A percentile compares a stretch with the other conserved stretches of the same genome.
Conservation (phyloP, 1,140 invertebrate genomes). For the Dysdera silvatica region DNA sequence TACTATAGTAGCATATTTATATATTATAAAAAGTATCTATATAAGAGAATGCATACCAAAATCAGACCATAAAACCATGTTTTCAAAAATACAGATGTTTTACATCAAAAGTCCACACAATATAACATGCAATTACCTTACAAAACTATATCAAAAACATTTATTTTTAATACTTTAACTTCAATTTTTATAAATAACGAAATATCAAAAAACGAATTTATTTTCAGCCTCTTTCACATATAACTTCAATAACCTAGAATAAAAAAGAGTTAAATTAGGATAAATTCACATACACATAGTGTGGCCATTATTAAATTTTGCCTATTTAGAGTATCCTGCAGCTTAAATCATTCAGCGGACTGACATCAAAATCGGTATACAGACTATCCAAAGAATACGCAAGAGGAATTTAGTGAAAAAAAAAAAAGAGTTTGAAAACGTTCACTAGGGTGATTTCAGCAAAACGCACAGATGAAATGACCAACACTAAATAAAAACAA, state of each 20-base stretch:
- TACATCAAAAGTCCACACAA: too few species aligned
- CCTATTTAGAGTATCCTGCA: too few species aligned
- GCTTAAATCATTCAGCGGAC: neutral
- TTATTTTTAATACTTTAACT: neutral
- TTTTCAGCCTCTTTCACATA: conserved; percentile 63
- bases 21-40: too few species aligned
- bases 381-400: neutral
- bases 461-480: too few species aligned
- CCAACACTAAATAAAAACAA: too few species aligned
- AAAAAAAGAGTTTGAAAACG: neutral
- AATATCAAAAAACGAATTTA: too few species aligned
- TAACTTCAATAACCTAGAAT: conserved; percentile 64
- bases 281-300: neutral
- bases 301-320: neutral
- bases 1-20: too few species aligned
- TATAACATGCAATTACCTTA: conserved; percentile 1
- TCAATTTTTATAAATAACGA: too few species aligned
- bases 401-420: neutral
- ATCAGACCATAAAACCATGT: too few species aligned
- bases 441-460: too few species aligned
- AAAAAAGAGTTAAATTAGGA: neutral
- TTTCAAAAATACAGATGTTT: too few species aligned
- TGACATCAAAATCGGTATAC: neutral
- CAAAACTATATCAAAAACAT: neutral
- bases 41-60: too few species aligned